Evolutionary conservation across 2,888 invertebrate genomes (phyloP), one percentile per base, ranked within the genome.

Genomic region (Cylindroiulus punctatus): DNA sequence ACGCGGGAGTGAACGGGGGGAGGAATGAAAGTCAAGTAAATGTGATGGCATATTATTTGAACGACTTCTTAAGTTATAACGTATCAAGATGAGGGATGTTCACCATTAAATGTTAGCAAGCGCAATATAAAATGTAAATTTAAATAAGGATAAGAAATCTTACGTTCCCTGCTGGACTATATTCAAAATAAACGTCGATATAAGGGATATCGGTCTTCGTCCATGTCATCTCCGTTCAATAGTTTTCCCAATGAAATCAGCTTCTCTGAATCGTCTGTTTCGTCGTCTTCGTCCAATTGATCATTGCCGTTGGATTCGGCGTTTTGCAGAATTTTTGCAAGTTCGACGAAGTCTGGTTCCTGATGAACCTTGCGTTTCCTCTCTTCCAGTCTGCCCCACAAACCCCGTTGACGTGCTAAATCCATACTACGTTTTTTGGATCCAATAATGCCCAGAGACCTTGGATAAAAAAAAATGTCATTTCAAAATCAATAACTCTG

Each of bases 101-200:
- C n/a, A n/a, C n/a, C n/a, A n/a, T n/a, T 36, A 36, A 36, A 36
- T 4, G 36, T 36, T 36, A 2, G 2, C 36, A 36, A 36, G 3
- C 7, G 36, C 36, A 36, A 4, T 4, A 44, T 44, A 44, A 14
- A 44, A 44, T 8, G 44, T 44, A 1, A 44, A 12, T 44, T 44
- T 12, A 44, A 44, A 12, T 8, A 26, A 65, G 14, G 17, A 65
- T 5, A n/a, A 10, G 17, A 12, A 83, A 26, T 22, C 40, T 52
- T 84, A 52, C 84, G 10, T 84, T 84, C 30, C 22, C 44, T 12
- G n/a, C 32, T 84, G 30, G 84, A 57, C 26, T 19, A 52, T 44
- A 19, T 52, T 84, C 84, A 86, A 42, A 86, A 57, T 14, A 86
- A 30, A 83, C 86, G 84, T 65, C 84, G 42, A 52, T 84, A 86